phyloP scores from a whole-genome alignment of 2,113 vertebrate genomes.

The Uria aalge region DNA sequence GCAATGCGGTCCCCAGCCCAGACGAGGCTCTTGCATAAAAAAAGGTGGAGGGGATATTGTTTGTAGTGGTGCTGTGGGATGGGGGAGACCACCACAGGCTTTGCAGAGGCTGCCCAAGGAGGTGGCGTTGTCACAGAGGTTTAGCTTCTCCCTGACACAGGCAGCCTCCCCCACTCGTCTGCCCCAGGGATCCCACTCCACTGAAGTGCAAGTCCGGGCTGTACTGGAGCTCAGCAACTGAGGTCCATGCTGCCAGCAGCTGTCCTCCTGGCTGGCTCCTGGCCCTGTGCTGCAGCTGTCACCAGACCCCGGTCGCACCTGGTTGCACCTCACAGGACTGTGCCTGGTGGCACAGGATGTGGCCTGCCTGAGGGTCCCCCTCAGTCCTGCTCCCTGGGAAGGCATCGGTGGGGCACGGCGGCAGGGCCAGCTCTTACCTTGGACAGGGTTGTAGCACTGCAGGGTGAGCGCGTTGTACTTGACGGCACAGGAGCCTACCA shows the following conservation, averaged over 20 bases:
- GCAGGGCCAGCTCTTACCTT: constrained; percentile 75
- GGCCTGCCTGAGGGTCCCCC: neutral
- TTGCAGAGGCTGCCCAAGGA: neutral
- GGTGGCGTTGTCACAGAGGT: neutral
- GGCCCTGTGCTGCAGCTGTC: rapidly evolving
- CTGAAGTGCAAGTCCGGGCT: neutral
- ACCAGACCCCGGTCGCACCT: rapidly evolving
- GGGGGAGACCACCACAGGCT: neutral
- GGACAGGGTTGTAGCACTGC: constrained; percentile 94
- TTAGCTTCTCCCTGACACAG: neutral
- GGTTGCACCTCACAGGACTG: rapidly evolving
- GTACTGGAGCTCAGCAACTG: neutral
- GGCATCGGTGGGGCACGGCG: rapidly evolving
- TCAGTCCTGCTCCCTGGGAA: neutral
- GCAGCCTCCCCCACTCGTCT: neutral
- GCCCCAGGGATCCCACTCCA: rapidly evolving
- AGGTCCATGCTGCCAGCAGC: rapidly evolving
- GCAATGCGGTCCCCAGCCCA: rapidly evolving
- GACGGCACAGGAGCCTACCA: constrained; percentile 93
- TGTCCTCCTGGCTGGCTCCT: neutral
- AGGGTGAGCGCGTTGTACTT: constrained; percentile 94
- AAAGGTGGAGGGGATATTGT: rapidly evolving
- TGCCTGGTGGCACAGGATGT: neutral
- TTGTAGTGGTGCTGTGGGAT: neutral
- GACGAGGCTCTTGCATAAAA: rapidly evolving